Percentiles rank a stretch among this genome's conserved stretches.
Evolutionary conservation across 2,113 vertebrate species (phyloP).

Genomic region (Rissa tridactyla): DNA sequence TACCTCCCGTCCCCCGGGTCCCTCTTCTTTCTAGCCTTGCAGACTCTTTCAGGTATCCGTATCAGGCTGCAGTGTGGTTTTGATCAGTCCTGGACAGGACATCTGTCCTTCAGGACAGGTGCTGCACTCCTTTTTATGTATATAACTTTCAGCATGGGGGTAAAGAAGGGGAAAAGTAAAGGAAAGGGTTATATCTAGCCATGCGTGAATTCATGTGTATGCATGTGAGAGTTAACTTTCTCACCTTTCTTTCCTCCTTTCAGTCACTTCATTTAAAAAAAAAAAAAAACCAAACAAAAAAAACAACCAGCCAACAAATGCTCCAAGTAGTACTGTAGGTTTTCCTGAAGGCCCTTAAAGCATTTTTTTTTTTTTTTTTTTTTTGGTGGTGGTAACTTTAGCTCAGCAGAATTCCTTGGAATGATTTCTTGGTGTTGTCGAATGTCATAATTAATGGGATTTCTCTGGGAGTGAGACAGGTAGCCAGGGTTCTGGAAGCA

Average conservation of each 20-base stretch:
- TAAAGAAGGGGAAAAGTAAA: not conserved
- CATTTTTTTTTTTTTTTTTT: not conserved
- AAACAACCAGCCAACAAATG: not conserved
- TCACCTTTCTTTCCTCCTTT: not conserved
- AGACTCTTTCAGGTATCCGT: not conserved
- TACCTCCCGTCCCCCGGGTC: fast-evolving
- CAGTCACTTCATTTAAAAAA: not conserved
- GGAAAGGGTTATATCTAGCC: not conserved
- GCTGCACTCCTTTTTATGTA: not conserved
- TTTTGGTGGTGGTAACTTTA: not conserved
- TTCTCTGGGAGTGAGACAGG: not conserved
- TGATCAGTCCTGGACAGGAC: not conserved
- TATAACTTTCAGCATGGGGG: not conserved
- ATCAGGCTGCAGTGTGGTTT: not conserved
- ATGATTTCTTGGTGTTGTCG: not conserved
- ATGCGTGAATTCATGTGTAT: fast-evolving
- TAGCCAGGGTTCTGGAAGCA: not conserved
- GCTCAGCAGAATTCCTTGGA: constrained; percentile 26
- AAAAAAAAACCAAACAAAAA: not conserved
- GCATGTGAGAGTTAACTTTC: not conserved
- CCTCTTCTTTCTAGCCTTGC: not conserved
- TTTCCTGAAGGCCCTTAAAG: not conserved
- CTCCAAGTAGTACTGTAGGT: not conserved
- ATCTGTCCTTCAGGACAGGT: not conserved
- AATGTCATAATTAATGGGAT: constrained; percentile 9